Percentiles rank a stretch among this genome's conserved stretches.
These are phyloP conservation scores for Petrocephalus sullivani DNA, from an alignment of 2,797 vertebrate genomes.

Conservation along the genomic window DNA sequence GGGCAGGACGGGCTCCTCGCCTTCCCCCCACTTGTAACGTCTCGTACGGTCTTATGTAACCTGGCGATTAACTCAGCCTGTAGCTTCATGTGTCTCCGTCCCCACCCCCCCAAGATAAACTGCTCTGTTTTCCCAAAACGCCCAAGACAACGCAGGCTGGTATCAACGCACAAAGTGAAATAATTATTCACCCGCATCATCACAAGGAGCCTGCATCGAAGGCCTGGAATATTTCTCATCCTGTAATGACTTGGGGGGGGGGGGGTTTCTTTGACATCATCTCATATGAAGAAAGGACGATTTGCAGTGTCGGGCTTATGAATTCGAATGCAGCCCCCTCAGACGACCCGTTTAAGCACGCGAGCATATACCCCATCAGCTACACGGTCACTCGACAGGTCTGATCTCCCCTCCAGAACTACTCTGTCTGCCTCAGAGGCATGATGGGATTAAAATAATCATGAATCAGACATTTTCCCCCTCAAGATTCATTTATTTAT, in stretches of 20 bases:
- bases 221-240: background rate
- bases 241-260: background rate
- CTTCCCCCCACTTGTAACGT: background rate
- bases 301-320: background rate
- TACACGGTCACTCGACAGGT: background rate
- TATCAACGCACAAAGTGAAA: background rate
- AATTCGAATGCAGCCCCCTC: background rate
- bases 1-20: background rate
- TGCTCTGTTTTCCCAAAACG: background rate
- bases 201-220: background rate
- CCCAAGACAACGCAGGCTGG: background rate
- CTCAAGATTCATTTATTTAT: slow-evolving; percentile 25
- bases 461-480: slow-evolving; percentile 21
- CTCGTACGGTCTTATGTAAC: background rate
- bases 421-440: background rate
- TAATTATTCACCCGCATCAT: background rate
- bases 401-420: background rate
- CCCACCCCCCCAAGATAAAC: background rate
- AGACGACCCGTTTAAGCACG: background rate
- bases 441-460: slow-evolving; percentile 25
- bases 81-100: background rate
- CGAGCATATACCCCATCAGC: background rate
- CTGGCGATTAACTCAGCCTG: background rate
- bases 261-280: background rate
- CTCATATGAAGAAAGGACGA: background rate